Evolutionary conservation across 35 echinoderm and acorn worm genomes (phyloP).

Genomic region (Holothuria glaberrima): DNA sequence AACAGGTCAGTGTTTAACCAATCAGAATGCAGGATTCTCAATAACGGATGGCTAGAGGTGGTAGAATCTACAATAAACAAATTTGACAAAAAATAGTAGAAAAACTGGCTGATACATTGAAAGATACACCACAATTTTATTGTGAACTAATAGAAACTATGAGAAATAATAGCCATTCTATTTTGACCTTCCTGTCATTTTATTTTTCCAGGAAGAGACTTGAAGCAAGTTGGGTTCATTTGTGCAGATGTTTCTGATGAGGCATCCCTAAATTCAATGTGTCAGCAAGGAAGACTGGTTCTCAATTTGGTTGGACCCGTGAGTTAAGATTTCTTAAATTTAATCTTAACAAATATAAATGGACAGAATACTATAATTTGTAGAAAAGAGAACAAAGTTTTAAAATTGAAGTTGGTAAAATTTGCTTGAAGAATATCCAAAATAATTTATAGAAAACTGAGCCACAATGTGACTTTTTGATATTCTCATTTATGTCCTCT

Average conservation of each 20-base stretch:
- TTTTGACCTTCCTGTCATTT: too few species aligned
- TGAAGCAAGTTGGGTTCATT: conserved; percentile 50
- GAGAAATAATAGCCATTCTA: too few species aligned
- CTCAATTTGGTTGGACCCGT: conserved; percentile 49
- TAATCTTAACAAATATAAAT: neutral
- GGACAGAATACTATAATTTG: neutral
- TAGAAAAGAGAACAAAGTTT: neutral
- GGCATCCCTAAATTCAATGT: conserved; percentile 49
- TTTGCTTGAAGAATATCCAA: too few species aligned
- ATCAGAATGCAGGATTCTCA: too few species aligned
- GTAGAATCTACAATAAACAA: too few species aligned
- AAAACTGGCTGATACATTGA: too few species aligned
- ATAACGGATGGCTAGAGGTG: too few species aligned
- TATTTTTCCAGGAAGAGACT: conserved; percentile 31
- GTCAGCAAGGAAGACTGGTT: conserved; percentile 47
- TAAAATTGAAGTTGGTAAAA: neutral
- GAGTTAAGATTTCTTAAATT: neutral
- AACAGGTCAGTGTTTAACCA: too few species aligned
- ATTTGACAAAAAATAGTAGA: too few species aligned
- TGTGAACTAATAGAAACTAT: too few species aligned
- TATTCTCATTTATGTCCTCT: too few species aligned
- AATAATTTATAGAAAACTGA: neutral
- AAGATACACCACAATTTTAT: too few species aligned
- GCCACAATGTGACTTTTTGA: neutral
- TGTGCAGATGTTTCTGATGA: conserved; percentile 48